These are phyloP conservation scores for Merodon equestris DNA, from an alignment of 2,888 invertebrate species.

Conservation along the genomic window DNA sequence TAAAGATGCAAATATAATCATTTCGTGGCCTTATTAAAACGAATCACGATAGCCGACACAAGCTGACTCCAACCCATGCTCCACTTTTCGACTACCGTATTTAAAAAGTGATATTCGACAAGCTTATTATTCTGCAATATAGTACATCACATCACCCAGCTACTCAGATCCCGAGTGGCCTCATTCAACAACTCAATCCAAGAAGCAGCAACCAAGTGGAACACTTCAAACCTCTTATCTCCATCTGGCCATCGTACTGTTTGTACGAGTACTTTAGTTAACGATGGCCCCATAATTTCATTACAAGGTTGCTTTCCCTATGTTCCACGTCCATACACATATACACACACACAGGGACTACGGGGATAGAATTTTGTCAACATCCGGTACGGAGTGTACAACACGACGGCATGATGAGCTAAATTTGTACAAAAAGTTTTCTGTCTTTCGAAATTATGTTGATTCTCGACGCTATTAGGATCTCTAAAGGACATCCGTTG, in stretches of 20 bases:
- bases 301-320: conserved; percentile 16
- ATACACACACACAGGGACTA: conserved; percentile 14
- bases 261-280: conserved; percentile 16
- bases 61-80: too few relatives aligned
- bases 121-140: conserved; percentile 32
- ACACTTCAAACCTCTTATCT: conserved; percentile 10
- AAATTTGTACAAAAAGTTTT: conserved; percentile 48
- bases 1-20: too few relatives aligned
- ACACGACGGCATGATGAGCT: conserved; percentile 4
- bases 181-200: background rate
- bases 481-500: conserved; percentile 52
- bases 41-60: too few relatives aligned
- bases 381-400: conserved; percentile 32
- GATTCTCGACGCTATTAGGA: conserved; percentile 47
- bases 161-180: background rate
- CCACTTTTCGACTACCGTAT: too few relatives aligned
- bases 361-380: conserved; percentile 40
- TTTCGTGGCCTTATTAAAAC: too few relatives aligned
- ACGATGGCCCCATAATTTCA: conserved; percentile 16
- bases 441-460: conserved; percentile 47
- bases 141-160: background rate
- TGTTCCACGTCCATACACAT: background rate
- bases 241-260: conserved; percentile 2
- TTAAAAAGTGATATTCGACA: too few relatives aligned
- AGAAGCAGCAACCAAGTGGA: background rate